Percentiles rank a stretch among this genome's conserved stretches.
These are phyloP conservation scores for Entomobrya proxima DNA, from an alignment of 2,888 invertebrate genomes.

Conservation along the genomic window DNA sequence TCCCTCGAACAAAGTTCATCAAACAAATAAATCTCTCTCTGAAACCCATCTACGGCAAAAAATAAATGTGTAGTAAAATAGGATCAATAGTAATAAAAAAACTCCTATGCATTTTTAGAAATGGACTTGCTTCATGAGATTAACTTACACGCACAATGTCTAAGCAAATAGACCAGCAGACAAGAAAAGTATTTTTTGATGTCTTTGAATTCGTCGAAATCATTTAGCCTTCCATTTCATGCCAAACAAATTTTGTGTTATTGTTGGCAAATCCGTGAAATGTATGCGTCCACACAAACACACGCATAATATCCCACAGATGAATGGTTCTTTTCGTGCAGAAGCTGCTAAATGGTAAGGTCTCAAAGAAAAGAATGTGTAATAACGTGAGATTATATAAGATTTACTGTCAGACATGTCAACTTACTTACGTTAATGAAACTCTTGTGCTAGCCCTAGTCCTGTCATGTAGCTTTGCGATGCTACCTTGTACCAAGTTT, in stretches of 20 bases:
- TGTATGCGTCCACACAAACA: constrained; percentile 7
- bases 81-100: not conserved
- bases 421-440: constrained; percentile 11
- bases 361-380: constrained; percentile 10
- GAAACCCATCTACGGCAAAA: constrained; percentile 28
- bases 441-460: too few species aligned
- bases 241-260: not conserved
- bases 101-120: not conserved
- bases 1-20: constrained; percentile 10
- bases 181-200: not conserved
- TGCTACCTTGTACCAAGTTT: not conserved
- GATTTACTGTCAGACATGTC: not conserved
- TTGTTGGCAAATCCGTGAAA: constrained; percentile 30
- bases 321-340: not conserved
- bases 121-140: not conserved
- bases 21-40: constrained; percentile 35
- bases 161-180: too few species aligned
- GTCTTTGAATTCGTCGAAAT: not conserved
- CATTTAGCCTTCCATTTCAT: not conserved
- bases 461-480: not conserved
- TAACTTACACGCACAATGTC: not conserved
- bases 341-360: not conserved
- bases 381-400: constrained; percentile 23
- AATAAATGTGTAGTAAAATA: not conserved
- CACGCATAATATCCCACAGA: not conserved